Percentiles rank a stretch among this genome's conserved stretches.
phyloP scores from a whole-genome alignment of 2,113 vertebrate genomes.

The Propithecus coquereli region DNA sequence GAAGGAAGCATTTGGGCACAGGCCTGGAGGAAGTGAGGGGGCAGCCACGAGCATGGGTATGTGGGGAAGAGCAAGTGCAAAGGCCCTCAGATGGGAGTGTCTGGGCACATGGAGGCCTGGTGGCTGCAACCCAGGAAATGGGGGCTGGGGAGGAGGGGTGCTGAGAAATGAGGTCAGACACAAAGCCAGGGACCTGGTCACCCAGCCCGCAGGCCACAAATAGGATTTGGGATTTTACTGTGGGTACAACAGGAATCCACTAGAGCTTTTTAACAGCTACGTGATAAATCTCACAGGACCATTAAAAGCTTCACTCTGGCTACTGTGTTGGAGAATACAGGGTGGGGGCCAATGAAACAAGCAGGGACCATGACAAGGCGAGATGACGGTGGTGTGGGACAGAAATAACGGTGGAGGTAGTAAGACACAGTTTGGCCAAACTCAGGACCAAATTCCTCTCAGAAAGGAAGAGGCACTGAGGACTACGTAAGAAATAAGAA shows the following conservation, averaged over 20 bases:
- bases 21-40: not conserved
- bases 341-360: no score
- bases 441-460: not conserved
- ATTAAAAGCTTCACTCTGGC: not conserved
- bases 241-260: not conserved
- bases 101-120: not conserved
- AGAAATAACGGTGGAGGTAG: not conserved
- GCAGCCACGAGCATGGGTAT: not conserved
- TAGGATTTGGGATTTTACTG: not conserved
- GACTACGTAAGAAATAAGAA: not conserved
- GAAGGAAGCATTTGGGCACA: not conserved
- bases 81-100: not conserved
- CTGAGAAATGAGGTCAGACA: not conserved
- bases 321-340: not conserved
- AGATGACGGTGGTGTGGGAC: not conserved
- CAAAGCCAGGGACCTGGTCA: not conserved
- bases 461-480: not conserved
- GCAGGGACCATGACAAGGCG: not conserved
- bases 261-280: not conserved
- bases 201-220: rapidly evolving
- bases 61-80: not conserved
- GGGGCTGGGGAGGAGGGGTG: no score
- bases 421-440: not conserved
- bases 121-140: not conserved
- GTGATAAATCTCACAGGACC: not conserved